A percentile compares a stretch with the other conserved stretches of the same genome.
phyloP scores from a whole-genome alignment of 2,797 vertebrate species.

The Crax fasciolata region DNA sequence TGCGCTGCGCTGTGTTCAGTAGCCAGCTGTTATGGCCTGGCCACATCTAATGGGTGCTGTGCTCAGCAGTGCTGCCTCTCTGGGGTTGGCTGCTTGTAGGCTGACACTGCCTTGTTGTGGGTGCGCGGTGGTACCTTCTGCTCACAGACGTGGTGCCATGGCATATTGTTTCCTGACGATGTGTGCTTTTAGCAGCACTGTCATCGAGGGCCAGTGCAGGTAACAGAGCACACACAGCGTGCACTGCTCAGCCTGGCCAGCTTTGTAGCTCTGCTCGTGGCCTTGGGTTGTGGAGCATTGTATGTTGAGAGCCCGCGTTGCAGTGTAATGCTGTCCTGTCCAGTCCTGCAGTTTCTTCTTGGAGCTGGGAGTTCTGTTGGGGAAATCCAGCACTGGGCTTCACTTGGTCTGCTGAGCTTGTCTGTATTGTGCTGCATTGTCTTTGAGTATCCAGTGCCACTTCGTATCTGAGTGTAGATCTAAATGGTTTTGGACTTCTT shows the following conservation, averaged over 20 bases:
- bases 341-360: neutral
- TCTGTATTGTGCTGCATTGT: neutral
- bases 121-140: neutral
- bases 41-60: neutral
- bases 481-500: neutral
- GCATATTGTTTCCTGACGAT: neutral
- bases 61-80: neutral
- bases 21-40: neutral
- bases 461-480: rapidly evolving
- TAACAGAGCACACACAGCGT: neutral
- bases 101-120: neutral
- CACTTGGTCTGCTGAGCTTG: neutral
- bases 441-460: neutral
- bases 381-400: neutral
- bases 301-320: neutral
- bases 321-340: neutral
- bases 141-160: neutral
- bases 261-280: rapidly evolving
- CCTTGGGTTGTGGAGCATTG: rapidly evolving
- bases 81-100: neutral
- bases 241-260: neutral
- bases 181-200: neutral
- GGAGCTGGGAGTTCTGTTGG: neutral
- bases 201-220: neutral
- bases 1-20: neutral